A percentile compares a stretch with the other conserved stretches of the same genome.
Conservation (phyloP, 1,140 invertebrate genomes). For the Drosophila equinoxialis region DNA sequence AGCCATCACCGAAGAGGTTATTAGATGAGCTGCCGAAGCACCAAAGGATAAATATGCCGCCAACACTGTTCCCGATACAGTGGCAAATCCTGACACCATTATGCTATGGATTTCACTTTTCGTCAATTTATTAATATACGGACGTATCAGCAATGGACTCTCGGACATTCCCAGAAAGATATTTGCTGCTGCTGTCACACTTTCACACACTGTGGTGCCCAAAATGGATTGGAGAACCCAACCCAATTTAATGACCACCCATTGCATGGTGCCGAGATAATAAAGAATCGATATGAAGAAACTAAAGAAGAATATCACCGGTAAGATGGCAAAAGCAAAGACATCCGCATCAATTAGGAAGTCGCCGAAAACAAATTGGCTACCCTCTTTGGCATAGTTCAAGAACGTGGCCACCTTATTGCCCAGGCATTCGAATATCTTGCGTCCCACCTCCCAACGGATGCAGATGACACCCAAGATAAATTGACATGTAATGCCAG, state of each 20-base stretch:
- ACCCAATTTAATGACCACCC: constrained; percentile 92
- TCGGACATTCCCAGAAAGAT: constrained; percentile 96
- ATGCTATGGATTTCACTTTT: constrained; percentile 95
- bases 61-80: constrained; percentile 95
- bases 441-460: constrained; percentile 90
- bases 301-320: constrained; percentile 96
- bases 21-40: constrained; percentile 90
- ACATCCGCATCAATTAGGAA: constrained; percentile 85
- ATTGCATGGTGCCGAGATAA: constrained; percentile 94
- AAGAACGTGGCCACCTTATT: constrained; percentile 92
- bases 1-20: constrained; percentile 97
- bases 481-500: constrained; percentile 93
- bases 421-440: constrained; percentile 91
- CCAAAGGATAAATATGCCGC: constrained; percentile 96
- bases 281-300: constrained; percentile 94
- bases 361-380: constrained; percentile 93
- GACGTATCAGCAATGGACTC: constrained; percentile 93
- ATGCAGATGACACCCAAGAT: constrained; percentile 93
- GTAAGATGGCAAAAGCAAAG: constrained; percentile 92
- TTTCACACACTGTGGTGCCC: constrained; percentile 95
- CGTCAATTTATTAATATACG: constrained; percentile 91
- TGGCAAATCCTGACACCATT: constrained; percentile 97
- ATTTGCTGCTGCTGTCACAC: constrained; percentile 94
- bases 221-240: constrained; percentile 89
- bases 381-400: constrained; percentile 89